Evolutionary conservation across 2,888 invertebrate genomes (phyloP).

Genomic region (Hypsopygia costalis): DNA sequence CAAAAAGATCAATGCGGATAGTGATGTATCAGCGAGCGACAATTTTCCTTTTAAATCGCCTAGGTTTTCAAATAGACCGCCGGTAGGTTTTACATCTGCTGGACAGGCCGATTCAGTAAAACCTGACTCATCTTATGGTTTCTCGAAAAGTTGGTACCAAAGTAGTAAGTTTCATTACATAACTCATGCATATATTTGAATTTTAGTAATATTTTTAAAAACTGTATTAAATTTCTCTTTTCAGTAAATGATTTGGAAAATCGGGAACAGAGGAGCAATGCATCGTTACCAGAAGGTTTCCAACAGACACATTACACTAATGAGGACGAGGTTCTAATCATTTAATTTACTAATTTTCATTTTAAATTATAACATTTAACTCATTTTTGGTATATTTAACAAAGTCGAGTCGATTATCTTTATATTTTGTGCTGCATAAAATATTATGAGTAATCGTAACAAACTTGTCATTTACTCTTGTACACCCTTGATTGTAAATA

Average conservation of each 20-base stretch:
- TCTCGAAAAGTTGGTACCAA: slow-evolving; percentile 68
- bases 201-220: too few species aligned
- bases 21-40: slow-evolving; percentile 39
- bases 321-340: slow-evolving; percentile 46
- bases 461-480: background rate
- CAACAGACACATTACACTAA: slow-evolving; percentile 49
- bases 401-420: background rate
- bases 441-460: background rate
- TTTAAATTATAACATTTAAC: slow-evolving; percentile 2
- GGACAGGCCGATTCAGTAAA: slow-evolving; percentile 47
- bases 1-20: slow-evolving; percentile 45
- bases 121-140: slow-evolving; percentile 58
- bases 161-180: slow-evolving; percentile 67
- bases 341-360: slow-evolving; percentile 30
- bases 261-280: slow-evolving; percentile 52
- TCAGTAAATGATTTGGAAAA: slow-evolving; percentile 81
- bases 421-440: background rate
- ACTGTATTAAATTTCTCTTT: slow-evolving; percentile 38
- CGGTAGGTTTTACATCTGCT: slow-evolving; percentile 67
- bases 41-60: slow-evolving; percentile 67
- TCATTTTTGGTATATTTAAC: background rate
- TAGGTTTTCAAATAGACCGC: slow-evolving; percentile 79
- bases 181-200: too few species aligned
- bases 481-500: slow-evolving; percentile 6
- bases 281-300: slow-evolving; percentile 59